phyloP scores from a whole-genome alignment of 2,113 vertebrate species.

The Percopsis transmontana region DNA sequence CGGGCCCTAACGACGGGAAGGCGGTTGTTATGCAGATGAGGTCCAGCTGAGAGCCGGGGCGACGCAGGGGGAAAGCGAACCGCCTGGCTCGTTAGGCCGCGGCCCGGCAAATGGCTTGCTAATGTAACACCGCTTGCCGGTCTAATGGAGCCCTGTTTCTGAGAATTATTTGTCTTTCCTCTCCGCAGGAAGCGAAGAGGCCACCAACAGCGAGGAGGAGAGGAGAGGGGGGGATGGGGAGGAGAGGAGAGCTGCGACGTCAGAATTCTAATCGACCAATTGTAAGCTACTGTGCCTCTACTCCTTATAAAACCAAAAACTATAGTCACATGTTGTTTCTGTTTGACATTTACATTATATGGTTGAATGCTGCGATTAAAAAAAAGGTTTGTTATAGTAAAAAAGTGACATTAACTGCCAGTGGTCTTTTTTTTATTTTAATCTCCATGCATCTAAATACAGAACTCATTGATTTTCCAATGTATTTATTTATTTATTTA shows the following conservation, averaged over 20 bases:
- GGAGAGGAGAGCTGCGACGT: conserved; percentile 20
- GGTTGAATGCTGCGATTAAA: no score
- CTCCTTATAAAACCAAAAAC: no score
- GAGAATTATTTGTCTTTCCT: conserved; percentile 82
- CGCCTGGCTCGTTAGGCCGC: conserved; percentile 99
- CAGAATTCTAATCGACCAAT: conserved; percentile 59
- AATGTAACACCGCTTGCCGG: conserved; percentile 97
- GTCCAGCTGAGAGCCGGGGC: conserved; percentile 78
- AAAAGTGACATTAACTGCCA: no score
- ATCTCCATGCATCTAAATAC: no score
- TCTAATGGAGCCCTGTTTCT: conserved; percentile 96
- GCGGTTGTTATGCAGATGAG: conserved; percentile 99
- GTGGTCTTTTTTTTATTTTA: no score
- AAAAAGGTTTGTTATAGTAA: no score
- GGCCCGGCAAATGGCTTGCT: conserved; percentile 99
- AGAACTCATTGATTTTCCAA: no score
- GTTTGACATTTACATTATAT: no score
- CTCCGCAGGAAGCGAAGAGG: conserved; percentile 40
- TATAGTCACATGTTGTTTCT: no score
- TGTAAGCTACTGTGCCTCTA: conserved; percentile 40
- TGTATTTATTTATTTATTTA: no score
- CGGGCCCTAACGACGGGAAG: conserved; percentile 73
- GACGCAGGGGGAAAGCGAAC: conserved; percentile 80
- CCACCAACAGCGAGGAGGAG: conserved; percentile 48
- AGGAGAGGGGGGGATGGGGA: conserved; percentile 9